These are phyloP conservation scores for Sinodicranocentrus sp. DNA, from an alignment of 2,888 invertebrate genomes.

Conservation along the genomic window DNA sequence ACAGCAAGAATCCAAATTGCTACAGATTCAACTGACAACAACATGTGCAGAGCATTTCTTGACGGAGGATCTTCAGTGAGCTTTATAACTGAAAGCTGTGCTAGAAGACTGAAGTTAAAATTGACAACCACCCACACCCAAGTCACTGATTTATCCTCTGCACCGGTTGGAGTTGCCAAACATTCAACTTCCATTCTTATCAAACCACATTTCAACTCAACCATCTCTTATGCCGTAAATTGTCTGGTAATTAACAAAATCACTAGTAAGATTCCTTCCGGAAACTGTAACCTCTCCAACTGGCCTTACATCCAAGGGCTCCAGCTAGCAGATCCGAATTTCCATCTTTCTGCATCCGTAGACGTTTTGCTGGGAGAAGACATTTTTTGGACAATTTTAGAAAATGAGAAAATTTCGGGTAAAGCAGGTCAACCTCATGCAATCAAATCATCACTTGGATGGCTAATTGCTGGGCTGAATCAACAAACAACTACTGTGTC, in stretches of 20 bases:
- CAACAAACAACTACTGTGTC: not conserved
- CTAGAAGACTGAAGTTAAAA: conserved; percentile 23
- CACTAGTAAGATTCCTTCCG: conserved; percentile 21
- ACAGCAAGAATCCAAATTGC: too few species aligned
- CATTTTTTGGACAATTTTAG: conserved; percentile 34
- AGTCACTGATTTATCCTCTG: conserved; percentile 20
- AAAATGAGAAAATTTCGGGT: conserved; percentile 21
- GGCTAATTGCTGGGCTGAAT: conserved; percentile 50
- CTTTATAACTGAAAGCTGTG: conserved; percentile 46
- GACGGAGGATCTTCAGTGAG: conserved; percentile 49
- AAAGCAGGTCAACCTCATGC: conserved; percentile 29
- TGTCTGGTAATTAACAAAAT: conserved; percentile 44
- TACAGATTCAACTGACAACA: not conserved
- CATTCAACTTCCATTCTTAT: not conserved
- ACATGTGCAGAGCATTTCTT: conserved; percentile 29
- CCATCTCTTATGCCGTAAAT: not conserved
- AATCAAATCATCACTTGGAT: conserved; percentile 46
- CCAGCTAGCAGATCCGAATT: conserved; percentile 58
- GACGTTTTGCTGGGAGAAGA: conserved; percentile 62
- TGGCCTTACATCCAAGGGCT: conserved; percentile 35
- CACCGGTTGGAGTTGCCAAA: not conserved
- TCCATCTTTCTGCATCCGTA: conserved; percentile 4
- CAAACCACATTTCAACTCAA: not conserved
- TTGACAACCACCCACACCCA: not conserved
- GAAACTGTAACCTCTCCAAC: not conserved